phyloP scores from a whole-genome alignment of 2,797 vertebrate genomes.

The Gallinago solitaria region DNA sequence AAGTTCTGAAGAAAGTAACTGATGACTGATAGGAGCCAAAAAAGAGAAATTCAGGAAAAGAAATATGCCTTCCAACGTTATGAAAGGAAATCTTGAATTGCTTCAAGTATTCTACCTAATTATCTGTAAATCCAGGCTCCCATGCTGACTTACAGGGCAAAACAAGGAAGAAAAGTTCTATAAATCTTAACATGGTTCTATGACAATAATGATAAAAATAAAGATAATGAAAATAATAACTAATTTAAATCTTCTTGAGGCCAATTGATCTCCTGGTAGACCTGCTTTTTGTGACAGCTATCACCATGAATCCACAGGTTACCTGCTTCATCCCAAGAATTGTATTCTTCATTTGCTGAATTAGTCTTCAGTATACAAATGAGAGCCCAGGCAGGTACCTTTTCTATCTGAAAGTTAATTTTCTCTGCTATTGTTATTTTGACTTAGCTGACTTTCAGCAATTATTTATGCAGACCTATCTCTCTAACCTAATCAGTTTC shows the following conservation, averaged over 20 bases:
- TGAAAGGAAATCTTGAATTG: slow-evolving; percentile 7
- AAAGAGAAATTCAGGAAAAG: background rate
- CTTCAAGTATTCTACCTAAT: slow-evolving; percentile 46
- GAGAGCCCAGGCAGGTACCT: background rate
- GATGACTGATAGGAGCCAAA: background rate
- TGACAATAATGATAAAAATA: background rate
- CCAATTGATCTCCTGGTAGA: slow-evolving; percentile 35
- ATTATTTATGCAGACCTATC: slow-evolving; percentile 28
- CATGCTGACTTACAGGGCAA: background rate
- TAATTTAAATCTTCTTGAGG: slow-evolving; percentile 45
- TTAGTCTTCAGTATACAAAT: slow-evolving; percentile 1
- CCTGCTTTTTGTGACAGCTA: background rate
- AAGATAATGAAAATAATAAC: slow-evolving; percentile 18
- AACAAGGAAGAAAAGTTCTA: background rate
- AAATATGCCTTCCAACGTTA: slow-evolving; percentile 15
- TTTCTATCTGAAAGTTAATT: slow-evolving; percentile 26
- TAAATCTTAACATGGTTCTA: background rate
- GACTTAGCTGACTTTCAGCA: slow-evolving; percentile 27
- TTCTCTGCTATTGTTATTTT: slow-evolving; percentile 46
- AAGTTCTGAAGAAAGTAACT: background rate
- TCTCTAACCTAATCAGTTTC: slow-evolving; percentile 23
- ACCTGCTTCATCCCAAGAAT: background rate
- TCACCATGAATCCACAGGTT: background rate
- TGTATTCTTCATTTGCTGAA: slow-evolving; percentile 3
- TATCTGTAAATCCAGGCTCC: slow-evolving; percentile 12